Evolutionary conservation across 2,113 vertebrate genomes (phyloP), one percentile per base, ranked within the genome.

Genomic region (Alligator sinensis): DNA sequence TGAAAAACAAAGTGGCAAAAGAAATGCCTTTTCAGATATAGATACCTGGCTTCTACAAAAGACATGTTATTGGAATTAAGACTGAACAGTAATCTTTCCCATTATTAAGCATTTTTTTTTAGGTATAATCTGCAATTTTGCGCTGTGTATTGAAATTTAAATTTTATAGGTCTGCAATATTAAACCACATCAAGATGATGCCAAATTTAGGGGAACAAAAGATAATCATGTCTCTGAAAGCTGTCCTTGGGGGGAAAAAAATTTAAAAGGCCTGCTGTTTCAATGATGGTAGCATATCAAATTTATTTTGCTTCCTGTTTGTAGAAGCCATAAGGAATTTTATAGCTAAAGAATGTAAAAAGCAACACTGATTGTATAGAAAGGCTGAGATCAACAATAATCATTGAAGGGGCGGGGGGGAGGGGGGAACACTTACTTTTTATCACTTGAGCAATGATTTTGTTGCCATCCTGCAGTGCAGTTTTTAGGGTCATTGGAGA

Each of bases 131-230:
- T 82, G 6, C 22, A n/a, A 4, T 77, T 94, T 57, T 88, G 82
- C 94, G 34, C 76, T 88, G 58, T 78, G 84, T 88, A 87, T 72
- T 82, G 80, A 11, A 74, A 88, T 80, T 60, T 88, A 22, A 5
- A 38, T 82, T 93, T 83, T 21, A 85, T 68, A 91, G 17, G 30
- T 64, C 28, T 61, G 11, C 79, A 68, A 75, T 27, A 21, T 1
- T 54, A 82, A 58, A 75, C 59, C 90, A 89, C 83, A 59, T 74
- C 80, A 70, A 1, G 75, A 70, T 92, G 70, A 78, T 83, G 74
- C 86, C 84, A 91, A 83, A 92, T 68, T 55, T 30, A 74, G 78
- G 66, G 77, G 68, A 85, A 84, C 38, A 27, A 77, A 87, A 82
- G 70, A 68, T 84, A 95, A 80, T 62, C 47, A 0, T 1, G 4